Percentiles rank a stretch among this genome's conserved stretches.
These are phyloP conservation scores for Indicator maculatus DNA, from an alignment of 2,113 vertebrate genomes.

Conservation along the genomic window DNA sequence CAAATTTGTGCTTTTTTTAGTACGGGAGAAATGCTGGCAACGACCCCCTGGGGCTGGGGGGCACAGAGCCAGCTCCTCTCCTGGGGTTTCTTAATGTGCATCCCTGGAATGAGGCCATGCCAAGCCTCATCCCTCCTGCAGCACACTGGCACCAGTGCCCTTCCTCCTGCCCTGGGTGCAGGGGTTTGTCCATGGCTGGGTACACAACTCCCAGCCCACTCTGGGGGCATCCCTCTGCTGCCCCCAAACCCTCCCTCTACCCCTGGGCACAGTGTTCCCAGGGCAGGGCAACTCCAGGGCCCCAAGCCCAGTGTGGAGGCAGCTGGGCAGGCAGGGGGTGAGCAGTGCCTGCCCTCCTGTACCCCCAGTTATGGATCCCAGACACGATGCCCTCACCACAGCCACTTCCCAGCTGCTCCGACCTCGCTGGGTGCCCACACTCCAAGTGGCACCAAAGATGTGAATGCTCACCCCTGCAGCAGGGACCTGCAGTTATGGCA, in stretches of 20 bases:
- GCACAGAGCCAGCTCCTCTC: neutral
- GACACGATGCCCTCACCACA: rapidly evolving
- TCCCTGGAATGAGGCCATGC: neutral
- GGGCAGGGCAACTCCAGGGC: rapidly evolving
- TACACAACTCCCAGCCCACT: neutral
- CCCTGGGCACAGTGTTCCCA: neutral
- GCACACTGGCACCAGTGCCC: rapidly evolving
- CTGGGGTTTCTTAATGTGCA: neutral
- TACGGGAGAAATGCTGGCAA: conserved; percentile 15
- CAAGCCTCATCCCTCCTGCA: neutral
- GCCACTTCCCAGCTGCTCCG: neutral
- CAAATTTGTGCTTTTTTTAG: conserved; percentile 62
- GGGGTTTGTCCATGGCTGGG: neutral
- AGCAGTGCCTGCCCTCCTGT: neutral
- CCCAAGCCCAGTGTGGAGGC: rapidly evolving
- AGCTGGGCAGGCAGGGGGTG: neutral
- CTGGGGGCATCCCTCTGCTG: neutral
- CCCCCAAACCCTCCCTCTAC: neutral
- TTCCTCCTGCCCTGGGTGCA: neutral
- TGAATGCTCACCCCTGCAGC: neutral
- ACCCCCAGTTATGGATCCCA: rapidly evolving
- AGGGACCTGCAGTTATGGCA: neutral
- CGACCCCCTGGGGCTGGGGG: neutral
- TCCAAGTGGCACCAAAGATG: rapidly evolving
- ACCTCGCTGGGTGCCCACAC: rapidly evolving